Conservation (phyloP, 1,140 invertebrate genomes). For the Pissodes strobi region DNA sequence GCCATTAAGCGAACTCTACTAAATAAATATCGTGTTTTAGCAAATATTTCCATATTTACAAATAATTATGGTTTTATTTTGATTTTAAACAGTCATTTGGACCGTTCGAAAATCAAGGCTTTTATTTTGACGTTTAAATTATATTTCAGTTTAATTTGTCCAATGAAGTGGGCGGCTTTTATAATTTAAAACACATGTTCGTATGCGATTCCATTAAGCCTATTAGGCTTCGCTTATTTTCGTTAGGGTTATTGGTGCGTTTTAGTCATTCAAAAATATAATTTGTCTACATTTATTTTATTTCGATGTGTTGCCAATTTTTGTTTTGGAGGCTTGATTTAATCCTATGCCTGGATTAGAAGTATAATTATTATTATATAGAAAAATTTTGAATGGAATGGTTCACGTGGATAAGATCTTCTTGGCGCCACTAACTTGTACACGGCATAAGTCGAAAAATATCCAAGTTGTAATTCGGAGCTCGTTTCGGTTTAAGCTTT, state of each 20-base stretch:
- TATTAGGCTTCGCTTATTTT: constrained; percentile 13
- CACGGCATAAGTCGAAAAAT: too few species aligned
- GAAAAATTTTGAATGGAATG: too few species aligned
- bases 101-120: constrained; percentile 14
- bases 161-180: constrained; percentile 17
- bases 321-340: neutral
- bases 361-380: too few species aligned
- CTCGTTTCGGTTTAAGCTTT: too few species aligned
- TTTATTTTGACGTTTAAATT: constrained; percentile 19
- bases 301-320: too few species aligned
- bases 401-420: too few species aligned
- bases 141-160: constrained; percentile 20
- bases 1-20: neutral
- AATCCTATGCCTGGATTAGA: too few species aligned
- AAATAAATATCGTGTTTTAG: constrained; percentile 8
- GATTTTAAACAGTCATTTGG: constrained; percentile 18
- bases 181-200: constrained; percentile 21
- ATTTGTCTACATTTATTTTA: neutral
- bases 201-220: neutral
- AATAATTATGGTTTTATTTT: constrained; percentile 26
- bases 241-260: neutral
- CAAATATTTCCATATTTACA: constrained; percentile 23
- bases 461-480: too few species aligned
- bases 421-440: too few species aligned
- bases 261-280: neutral